Percentiles rank a stretch among this genome's conserved stretches.
Conservation (phyloP, 1,140 invertebrate genomes). For the Cyclargus thomasi region DNA sequence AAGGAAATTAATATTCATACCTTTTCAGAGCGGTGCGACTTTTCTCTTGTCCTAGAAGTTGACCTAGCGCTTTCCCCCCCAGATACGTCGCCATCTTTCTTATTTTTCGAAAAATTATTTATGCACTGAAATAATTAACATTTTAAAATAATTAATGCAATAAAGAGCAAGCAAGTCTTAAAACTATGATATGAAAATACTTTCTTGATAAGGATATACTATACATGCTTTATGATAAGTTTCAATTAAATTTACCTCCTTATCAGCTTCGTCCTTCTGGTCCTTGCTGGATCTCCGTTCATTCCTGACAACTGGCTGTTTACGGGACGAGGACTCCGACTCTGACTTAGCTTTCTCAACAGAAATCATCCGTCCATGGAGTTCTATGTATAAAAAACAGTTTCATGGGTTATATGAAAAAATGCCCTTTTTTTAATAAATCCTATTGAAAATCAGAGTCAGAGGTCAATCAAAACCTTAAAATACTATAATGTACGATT, state of each 20-base stretch:
- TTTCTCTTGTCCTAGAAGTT: constrained; percentile 54
- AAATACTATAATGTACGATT: too few relatives aligned
- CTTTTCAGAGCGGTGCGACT: constrained; percentile 57
- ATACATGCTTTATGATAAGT: not conserved
- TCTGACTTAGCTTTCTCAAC: constrained; percentile 88
- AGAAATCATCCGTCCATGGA: constrained; percentile 94
- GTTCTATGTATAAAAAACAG: constrained; percentile 66
- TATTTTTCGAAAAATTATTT: constrained; percentile 18
- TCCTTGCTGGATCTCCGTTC: constrained; percentile 56
- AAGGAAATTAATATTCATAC: constrained; percentile 32
- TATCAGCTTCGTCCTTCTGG: constrained; percentile 49
- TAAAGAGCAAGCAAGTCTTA: too few relatives aligned
- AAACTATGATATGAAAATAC: too few relatives aligned
- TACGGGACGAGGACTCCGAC: constrained; percentile 54
- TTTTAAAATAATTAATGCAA: too few relatives aligned
- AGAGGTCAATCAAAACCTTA: too few relatives aligned
- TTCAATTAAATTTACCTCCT: constrained; percentile 32
- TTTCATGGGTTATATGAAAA: not conserved
- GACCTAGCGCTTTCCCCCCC: constrained; percentile 52
- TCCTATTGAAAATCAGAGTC: too few relatives aligned
- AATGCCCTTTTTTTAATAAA: too few relatives aligned
- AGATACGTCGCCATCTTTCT: constrained; percentile 52
- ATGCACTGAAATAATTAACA: too few relatives aligned
- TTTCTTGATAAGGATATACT: too few relatives aligned
- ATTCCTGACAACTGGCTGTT: constrained; percentile 37